Evolutionary conservation across 2,888 invertebrate genomes (phyloP).

Genomic region (Eupithecia subfuscata): DNA sequence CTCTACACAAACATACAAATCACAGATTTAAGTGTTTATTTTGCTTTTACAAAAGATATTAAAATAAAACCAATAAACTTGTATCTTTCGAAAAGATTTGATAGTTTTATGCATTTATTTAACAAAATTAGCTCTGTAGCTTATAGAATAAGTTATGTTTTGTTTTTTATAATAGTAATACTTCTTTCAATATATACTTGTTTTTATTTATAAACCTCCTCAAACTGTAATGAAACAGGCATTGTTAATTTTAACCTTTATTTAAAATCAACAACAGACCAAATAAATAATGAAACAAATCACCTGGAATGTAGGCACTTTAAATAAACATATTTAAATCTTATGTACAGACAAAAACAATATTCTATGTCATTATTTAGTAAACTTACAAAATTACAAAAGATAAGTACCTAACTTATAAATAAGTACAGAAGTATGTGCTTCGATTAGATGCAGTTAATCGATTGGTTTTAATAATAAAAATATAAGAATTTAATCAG

Average conservation of each 20-base stretch:
- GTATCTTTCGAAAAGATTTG: slow-evolving; percentile 5
- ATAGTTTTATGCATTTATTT: slow-evolving; percentile 31
- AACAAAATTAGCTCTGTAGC: slow-evolving; percentile 18
- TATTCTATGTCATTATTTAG: neutral
- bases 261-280: slow-evolving; percentile 63
- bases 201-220: slow-evolving; percentile 3
- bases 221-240: slow-evolving; percentile 22
- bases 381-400: slow-evolving; percentile 14
- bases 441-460: neutral
- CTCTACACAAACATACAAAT: neutral
- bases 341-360: neutral
- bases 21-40: neutral
- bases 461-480: neutral
- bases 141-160: slow-evolving; percentile 18
- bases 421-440: slow-evolving; percentile 3
- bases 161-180: slow-evolving; percentile 55
- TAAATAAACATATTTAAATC: slow-evolving; percentile 46
- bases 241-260: slow-evolving; percentile 46
- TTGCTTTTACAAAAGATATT: neutral
- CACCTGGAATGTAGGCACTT: slow-evolving; percentile 83
- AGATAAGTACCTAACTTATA: neutral
- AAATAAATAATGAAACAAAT: slow-evolving; percentile 55
- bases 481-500: neutral
- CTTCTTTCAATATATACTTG: slow-evolving; percentile 59
- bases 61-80: neutral